These are phyloP conservation scores for Adineta ricciae DNA, from an alignment of 2,888 invertebrate genomes.

Conservation along the genomic window DNA sequence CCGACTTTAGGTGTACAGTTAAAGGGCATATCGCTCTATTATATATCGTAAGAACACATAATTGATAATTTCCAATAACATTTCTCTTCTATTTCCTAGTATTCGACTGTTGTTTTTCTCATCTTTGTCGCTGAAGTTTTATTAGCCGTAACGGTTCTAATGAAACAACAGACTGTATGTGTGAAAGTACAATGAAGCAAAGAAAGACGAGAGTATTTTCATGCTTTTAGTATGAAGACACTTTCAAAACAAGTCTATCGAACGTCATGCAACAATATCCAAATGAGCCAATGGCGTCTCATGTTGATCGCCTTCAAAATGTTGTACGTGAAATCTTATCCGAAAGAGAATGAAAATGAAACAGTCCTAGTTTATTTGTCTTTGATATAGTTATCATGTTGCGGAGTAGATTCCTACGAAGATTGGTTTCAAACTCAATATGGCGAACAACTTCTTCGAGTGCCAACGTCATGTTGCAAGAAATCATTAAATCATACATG, in stretches of 20 bases:
- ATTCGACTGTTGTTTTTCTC: not conserved
- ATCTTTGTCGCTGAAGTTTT: not conserved
- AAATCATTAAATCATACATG: not conserved
- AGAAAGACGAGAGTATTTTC: too few species aligned
- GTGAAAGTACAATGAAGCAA: too few species aligned
- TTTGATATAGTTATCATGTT: not conserved
- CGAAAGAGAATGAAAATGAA: too few species aligned
- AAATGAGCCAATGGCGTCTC: not conserved
- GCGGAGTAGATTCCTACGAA: not conserved
- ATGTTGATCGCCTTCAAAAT: conserved; percentile 11
- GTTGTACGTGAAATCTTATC: not conserved
- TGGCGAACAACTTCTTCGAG: not conserved
- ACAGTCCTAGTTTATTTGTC: not conserved
- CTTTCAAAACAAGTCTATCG: not conserved
- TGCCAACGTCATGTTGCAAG: not conserved
- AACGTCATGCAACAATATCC: not conserved
- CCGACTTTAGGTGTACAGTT: not conserved
- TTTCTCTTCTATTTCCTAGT: not conserved
- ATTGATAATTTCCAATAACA: not conserved
- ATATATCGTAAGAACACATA: not conserved
- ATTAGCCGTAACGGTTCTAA: conserved; percentile 11
- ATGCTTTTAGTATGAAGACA: not conserved
- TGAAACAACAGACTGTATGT: not conserved
- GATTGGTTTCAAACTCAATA: not conserved
- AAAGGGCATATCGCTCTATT: not conserved